Base-by-base conservation (phyloP, 2,797 vertebrate genomes). In the Carduelis carduelis region DNA sequence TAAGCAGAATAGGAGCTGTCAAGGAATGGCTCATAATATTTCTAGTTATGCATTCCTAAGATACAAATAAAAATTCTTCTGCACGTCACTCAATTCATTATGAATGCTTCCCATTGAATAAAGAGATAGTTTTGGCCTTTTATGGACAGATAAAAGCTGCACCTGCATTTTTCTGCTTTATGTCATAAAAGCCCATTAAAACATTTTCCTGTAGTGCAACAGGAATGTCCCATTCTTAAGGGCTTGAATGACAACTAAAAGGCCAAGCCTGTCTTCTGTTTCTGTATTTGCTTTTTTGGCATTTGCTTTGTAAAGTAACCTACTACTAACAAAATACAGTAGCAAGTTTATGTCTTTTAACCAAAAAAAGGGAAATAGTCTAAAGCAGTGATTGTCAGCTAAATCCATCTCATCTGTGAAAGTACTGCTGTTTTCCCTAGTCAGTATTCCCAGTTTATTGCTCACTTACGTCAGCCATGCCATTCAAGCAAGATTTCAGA, bases 21-120 rank as follows among this genome's bases (percentile, higher is more conserved):
- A 96, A 96, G 93, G 84, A 96, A 95, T 69, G 89, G 65, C 39
- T 89, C 65, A 75, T 77, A 84, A 60, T 85, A 81, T 87, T 96
- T 94, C 92, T 64, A 90, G 64, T 77, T 84, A 89, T 30, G n/a
- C 82, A 91, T 94, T 96, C 90, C 71, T 87, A 77, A 83, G 64
- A 80, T 20, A 79, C 78, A 92, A 94, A 92, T 70, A 74, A 72
- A 95, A 97, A 90, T 90, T 90, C 41, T 84, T 91, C 56, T 57
- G 20, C 41, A 11, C 47, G 68, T 89, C 83, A 57, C 44, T 87
- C 87, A 57, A 55, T 60, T 89, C 49, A 57, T 84, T 87, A 66
- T 30, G 50, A 90, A 87, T 77, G 46, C 28, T 91, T 89, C 56
- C 71, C 1, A 0, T 22, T 83, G 66, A 95, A 96, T 7, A 5